Conservation (phyloP, 1,140 invertebrate species). For the Oryctes rhinoceros region DNA sequence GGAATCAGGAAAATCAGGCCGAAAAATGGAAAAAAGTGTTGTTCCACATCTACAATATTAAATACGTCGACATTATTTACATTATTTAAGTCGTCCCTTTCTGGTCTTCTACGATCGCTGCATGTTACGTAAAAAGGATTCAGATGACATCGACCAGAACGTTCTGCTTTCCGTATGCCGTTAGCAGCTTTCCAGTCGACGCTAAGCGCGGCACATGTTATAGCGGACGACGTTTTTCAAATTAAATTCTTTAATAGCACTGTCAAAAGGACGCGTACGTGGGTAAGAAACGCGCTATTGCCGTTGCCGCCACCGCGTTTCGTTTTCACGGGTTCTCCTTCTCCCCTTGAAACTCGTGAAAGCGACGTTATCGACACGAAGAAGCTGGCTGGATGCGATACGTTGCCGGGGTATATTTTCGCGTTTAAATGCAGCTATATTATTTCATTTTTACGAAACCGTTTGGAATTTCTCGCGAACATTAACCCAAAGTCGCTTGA, state of each 20-base stretch:
- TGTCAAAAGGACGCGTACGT: conserved; percentile 20
- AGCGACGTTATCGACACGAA: not conserved
- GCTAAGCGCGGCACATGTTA: not conserved
- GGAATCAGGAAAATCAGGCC: too few species aligned
- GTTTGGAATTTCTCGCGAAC: too few species aligned
- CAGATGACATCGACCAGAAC: conserved; percentile 16
- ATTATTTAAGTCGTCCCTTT: conserved; percentile 20
- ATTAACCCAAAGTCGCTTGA: too few species aligned
- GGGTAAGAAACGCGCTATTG: conserved; percentile 1
- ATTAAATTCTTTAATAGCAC: conserved; percentile 37
- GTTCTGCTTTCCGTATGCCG: not conserved
- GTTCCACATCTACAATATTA: not conserved
- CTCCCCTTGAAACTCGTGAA: not conserved
- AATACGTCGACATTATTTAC: conserved; percentile 3
- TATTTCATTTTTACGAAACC: too few species aligned
- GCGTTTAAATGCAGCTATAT: too few species aligned
- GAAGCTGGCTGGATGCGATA: not conserved
- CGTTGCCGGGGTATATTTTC: not conserved
- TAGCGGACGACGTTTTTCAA: conserved; percentile 32
- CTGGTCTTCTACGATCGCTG: conserved; percentile 5
- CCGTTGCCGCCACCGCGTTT: not conserved
- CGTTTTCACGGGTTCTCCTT: conserved; percentile 17
- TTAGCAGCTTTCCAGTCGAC: conserved; percentile 21
- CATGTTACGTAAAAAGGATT: conserved; percentile 1
- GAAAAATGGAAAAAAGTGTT: not conserved